phyloP scores from a whole-genome alignment of 2,797 vertebrate genomes.

The Rhodeus uyekii region DNA sequence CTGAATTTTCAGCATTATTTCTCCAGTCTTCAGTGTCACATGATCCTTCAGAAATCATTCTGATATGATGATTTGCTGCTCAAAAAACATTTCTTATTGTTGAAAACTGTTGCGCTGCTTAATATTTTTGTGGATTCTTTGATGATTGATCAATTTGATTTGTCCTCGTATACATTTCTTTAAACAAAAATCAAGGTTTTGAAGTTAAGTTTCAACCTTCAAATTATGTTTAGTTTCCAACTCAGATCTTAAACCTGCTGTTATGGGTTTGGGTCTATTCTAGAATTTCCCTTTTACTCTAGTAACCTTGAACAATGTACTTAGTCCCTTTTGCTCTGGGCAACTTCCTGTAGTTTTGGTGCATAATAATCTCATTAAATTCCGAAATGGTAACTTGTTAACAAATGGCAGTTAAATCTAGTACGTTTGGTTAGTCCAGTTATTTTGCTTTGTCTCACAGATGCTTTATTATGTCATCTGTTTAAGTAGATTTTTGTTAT shows the following conservation, averaged over 20 bases:
- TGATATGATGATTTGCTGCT: not conserved
- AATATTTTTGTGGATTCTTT: not conserved
- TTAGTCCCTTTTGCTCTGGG: not conserved
- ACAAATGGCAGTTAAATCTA: not conserved
- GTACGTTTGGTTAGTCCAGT: not conserved
- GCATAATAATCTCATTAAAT: not conserved
- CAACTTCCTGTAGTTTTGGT: not conserved
- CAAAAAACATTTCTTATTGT: not conserved
- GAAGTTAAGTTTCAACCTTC: too few relatives aligned
- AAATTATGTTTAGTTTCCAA: not conserved
- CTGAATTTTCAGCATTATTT: not conserved
- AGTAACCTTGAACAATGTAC: not conserved
- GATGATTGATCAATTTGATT: not conserved
- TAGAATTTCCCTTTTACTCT: not conserved
- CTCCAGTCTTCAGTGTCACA: not conserved
- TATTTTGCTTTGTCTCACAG: not conserved
- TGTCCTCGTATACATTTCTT: too few relatives aligned
- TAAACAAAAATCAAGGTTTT: too few relatives aligned
- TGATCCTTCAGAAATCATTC: not conserved
- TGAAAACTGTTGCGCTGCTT: not conserved
- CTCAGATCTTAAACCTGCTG: not conserved
- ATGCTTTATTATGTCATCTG: too few relatives aligned
- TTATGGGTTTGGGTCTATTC: not conserved
- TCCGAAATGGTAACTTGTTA: not conserved
- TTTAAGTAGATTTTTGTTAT: not conserved